A percentile compares a stretch with the other conserved stretches of the same genome.
Evolutionary conservation across 2,888 invertebrate species (phyloP).

Genomic region (Tiliacea citrago): DNA sequence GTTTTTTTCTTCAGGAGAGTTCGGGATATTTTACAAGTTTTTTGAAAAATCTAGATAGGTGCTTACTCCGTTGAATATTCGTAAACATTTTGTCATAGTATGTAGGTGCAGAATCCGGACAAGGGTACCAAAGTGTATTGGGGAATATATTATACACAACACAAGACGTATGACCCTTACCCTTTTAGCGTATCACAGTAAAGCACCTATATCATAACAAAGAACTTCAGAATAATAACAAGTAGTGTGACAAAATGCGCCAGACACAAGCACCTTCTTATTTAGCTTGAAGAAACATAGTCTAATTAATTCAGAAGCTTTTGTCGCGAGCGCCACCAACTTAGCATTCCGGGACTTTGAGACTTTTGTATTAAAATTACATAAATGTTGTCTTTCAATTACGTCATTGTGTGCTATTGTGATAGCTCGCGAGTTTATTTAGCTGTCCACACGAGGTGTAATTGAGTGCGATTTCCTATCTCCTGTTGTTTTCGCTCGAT

Average conservation of each 20-base stretch:
- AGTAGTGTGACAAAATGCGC: conserved; percentile 29
- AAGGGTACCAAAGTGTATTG: conserved; percentile 54
- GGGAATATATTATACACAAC: conserved; percentile 45
- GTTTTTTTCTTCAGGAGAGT: not conserved
- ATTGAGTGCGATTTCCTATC: conserved; percentile 20
- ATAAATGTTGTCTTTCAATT: conserved; percentile 63
- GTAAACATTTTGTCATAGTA: conserved; percentile 34
- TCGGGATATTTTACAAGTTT: not conserved
- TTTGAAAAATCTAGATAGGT: conserved; percentile 4
- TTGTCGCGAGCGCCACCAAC: conserved; percentile 52
- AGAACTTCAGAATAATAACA: conserved; percentile 27
- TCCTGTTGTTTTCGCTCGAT: conserved; percentile 17
- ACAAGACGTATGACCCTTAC: conserved; percentile 39
- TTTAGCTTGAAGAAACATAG: conserved; percentile 58
- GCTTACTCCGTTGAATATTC: conserved; percentile 12
- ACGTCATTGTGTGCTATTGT: conserved; percentile 26
- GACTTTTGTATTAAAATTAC: conserved; percentile 64
- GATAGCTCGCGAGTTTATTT: conserved; percentile 16
- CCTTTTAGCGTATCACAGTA: conserved; percentile 42
- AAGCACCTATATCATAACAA: conserved; percentile 33
- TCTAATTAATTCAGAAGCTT: conserved; percentile 64
- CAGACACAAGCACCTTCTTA: conserved; percentile 40
- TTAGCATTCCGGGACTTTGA: conserved; percentile 49
- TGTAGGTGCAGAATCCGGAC: conserved; percentile 23
- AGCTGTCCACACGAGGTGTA: conserved; percentile 35